Conservation (phyloP, 2,113 vertebrate species). For the Azemiops feae region DNA sequence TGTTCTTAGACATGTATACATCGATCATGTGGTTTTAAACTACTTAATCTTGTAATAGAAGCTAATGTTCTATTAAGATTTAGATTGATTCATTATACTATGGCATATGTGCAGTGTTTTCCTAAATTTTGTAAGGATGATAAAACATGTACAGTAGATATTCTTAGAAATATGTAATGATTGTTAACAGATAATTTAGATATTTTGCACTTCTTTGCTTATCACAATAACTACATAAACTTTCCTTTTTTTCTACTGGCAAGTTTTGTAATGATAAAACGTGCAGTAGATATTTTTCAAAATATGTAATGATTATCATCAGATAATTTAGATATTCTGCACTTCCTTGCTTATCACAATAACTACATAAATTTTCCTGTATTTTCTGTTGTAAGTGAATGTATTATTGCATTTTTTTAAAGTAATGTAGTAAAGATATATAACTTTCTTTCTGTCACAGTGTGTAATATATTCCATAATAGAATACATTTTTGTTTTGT, state of each 20-base stretch:
- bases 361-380: constrained; percentile 23
- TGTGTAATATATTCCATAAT: neutral
- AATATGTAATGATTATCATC: constrained; percentile 48
- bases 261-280: constrained; percentile 53
- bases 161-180: constrained; percentile 67
- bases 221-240: constrained; percentile 19
- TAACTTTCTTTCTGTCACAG: neutral
- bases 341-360: constrained; percentile 44
- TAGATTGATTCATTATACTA: constrained; percentile 35
- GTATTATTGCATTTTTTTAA: neutral
- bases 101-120: constrained; percentile 50
- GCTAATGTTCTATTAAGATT: neutral
- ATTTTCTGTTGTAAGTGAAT: neutral
- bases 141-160: constrained; percentile 55
- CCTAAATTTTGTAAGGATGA: constrained; percentile 47
- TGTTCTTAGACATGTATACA: constrained; percentile 9
- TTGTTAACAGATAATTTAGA: constrained; percentile 52
- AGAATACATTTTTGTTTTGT: neutral
- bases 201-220: constrained; percentile 47
- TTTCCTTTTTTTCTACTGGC: constrained; percentile 3
- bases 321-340: constrained; percentile 50
- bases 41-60: constrained; percentile 18
- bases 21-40: neutral
- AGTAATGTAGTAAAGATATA: neutral
- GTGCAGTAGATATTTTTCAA: constrained; percentile 66